Percentiles rank a stretch among this genome's conserved stretches.
Evolutionary conservation across 2,113 vertebrate species (phyloP).

Genomic region (Empidonax alnorum): DNA sequence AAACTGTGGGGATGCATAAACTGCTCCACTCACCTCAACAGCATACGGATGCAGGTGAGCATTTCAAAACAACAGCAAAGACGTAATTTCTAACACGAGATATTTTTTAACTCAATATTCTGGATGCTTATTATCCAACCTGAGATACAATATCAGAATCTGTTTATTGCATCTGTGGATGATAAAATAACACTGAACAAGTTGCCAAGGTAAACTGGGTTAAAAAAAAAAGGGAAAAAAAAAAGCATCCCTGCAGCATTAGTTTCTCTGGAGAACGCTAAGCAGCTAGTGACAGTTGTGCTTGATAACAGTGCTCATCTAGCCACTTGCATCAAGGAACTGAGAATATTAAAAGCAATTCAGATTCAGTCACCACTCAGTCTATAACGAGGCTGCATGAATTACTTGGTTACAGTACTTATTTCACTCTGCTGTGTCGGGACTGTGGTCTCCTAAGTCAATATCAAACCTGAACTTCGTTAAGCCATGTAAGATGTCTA

Average conservation of each 20-base stretch:
- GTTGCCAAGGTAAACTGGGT: not conserved
- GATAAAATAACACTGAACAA: not conserved
- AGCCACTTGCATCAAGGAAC: not conserved
- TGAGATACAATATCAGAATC: not conserved
- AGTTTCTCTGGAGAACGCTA: not conserved
- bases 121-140: not conserved
- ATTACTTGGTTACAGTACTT: not conserved
- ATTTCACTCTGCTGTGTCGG: not conserved
- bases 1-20: not conserved
- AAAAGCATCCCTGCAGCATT: not conserved
- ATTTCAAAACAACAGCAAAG: not conserved
- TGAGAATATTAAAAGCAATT: not conserved
- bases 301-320: not conserved
- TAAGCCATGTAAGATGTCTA: rapidly evolving
- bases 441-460: not conserved
- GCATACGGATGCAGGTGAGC: not conserved
- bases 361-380: not conserved
- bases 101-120: not conserved
- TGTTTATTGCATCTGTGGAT: not conserved
- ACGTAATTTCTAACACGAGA: not conserved
- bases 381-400: not conserved
- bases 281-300: not conserved
- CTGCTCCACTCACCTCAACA: not conserved
- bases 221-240: not conserved
- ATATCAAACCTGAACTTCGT: rapidly evolving